Evolutionary conservation across 2,797 vertebrate species (phyloP).

Genomic region (Brachymystax lenok): DNA sequence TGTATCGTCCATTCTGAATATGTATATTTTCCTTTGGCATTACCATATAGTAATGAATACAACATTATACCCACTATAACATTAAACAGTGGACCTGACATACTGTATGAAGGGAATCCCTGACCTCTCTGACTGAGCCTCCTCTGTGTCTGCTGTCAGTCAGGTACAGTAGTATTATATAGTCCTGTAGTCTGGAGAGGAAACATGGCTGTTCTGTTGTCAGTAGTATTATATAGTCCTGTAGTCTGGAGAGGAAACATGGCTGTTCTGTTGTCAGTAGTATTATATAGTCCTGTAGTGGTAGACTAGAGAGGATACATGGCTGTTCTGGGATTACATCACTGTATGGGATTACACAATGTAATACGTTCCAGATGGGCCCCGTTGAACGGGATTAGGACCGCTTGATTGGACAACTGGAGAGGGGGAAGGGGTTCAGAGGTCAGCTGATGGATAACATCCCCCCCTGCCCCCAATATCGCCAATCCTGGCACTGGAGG

Average conservation of each 20-base stretch:
- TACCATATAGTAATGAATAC: too few species aligned
- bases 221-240: slow-evolving; percentile 45
- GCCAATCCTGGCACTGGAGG: slow-evolving; percentile 21
- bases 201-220: too few species aligned
- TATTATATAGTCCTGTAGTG: slow-evolving; percentile 46
- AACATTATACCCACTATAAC: too few species aligned
- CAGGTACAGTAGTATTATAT: slow-evolving; percentile 41
- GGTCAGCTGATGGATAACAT: slow-evolving; percentile 55
- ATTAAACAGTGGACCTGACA: too few species aligned
- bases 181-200: slow-evolving; percentile 15
- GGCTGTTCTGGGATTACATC: slow-evolving; percentile 72
- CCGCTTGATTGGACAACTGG: slow-evolving; percentile 65
- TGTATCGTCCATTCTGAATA: too few species aligned
- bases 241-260: background rate
- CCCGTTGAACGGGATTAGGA: slow-evolving; percentile 68
- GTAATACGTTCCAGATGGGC: slow-evolving; percentile 74
- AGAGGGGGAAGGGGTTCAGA: slow-evolving; percentile 34
- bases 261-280: background rate
- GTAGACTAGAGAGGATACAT: slow-evolving; percentile 39
- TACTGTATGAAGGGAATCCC: background rate
- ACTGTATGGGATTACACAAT: slow-evolving; percentile 66
- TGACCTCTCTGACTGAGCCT: slow-evolving; percentile 22
- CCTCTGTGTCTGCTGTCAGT: background rate
- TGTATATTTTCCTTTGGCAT: too few species aligned
- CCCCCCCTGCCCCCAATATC: slow-evolving; percentile 18